These are phyloP conservation scores for Ectropis grisescens DNA, from an alignment of 1,140 invertebrate genomes.

Conservation along the genomic window DNA sequence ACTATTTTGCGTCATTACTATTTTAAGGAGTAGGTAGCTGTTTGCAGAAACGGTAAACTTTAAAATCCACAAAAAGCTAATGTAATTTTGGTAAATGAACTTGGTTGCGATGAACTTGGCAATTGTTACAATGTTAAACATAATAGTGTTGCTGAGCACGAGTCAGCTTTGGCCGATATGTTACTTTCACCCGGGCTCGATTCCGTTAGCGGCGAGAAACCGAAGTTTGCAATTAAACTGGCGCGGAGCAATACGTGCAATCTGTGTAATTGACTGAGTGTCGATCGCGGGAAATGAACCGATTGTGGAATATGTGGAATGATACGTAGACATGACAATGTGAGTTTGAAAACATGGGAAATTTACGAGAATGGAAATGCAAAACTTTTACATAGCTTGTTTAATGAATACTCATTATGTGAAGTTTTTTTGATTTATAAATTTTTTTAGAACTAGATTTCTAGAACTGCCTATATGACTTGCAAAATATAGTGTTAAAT, in stretches of 20 bases:
- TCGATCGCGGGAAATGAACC: slow-evolving; percentile 15
- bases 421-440: too few species aligned
- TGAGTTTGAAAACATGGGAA: background rate
- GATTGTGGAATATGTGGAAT: background rate
- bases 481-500: background rate
- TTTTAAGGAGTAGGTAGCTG: background rate
- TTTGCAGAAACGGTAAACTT: background rate
- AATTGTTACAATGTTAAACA: background rate
- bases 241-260: slow-evolving; percentile 8
- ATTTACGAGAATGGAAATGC: too few species aligned
- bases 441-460: background rate
- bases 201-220: slow-evolving; percentile 18
- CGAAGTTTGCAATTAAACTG: slow-evolving; percentile 15
- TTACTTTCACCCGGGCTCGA: too few species aligned
- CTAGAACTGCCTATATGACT: background rate
- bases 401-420: background rate
- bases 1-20: too few species aligned
- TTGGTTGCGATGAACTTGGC: background rate
- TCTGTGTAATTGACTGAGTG: slow-evolving; percentile 11
- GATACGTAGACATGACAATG: background rate
- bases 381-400: too few species aligned
- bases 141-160: background rate
- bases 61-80: background rate
- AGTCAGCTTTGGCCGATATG: too few species aligned
- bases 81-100: background rate